These are phyloP conservation scores for Remorina albescens DNA, from an alignment of 2,797 vertebrate species.

Conservation along the genomic window DNA sequence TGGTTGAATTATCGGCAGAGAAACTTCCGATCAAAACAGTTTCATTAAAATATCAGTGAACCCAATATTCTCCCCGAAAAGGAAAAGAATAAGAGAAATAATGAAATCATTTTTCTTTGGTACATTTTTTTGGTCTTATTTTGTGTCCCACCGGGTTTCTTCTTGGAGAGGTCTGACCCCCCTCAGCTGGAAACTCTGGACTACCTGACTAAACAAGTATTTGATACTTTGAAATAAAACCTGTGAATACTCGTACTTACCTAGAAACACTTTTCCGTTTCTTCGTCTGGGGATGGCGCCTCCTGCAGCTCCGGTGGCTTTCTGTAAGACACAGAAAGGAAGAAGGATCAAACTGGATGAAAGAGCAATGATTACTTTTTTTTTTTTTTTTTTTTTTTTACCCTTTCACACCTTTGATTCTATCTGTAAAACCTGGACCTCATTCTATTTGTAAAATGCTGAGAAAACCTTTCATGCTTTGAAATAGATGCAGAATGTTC, in stretches of 20 bases:
- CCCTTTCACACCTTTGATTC: not conserved
- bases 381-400: too few relatives aligned
- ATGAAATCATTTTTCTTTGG: not conserved
- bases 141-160: not conserved
- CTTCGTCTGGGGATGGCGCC: slow-evolving; percentile 92
- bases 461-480: slow-evolving; percentile 1
- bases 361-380: slow-evolving; percentile 3
- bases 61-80: not conserved
- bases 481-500: slow-evolving; percentile 62
- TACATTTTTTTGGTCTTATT: not conserved
- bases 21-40: too few relatives aligned
- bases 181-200: not conserved
- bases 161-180: not conserved
- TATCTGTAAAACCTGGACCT: slow-evolving; percentile 39
- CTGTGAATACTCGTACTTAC: slow-evolving; percentile 77
- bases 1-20: too few relatives aligned
- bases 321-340: slow-evolving; percentile 86
- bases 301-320: slow-evolving; percentile 94
- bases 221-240: too few relatives aligned
- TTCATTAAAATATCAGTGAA: not conserved
- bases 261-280: slow-evolving; percentile 96
- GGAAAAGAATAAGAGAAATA: not conserved
- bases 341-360: slow-evolving; percentile 20
- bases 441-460: slow-evolving; percentile 33
- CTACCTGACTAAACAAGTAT: not conserved